phyloP scores from a whole-genome alignment of 2,113 vertebrate species.

The Nothobranchius kuhntae region DNA sequence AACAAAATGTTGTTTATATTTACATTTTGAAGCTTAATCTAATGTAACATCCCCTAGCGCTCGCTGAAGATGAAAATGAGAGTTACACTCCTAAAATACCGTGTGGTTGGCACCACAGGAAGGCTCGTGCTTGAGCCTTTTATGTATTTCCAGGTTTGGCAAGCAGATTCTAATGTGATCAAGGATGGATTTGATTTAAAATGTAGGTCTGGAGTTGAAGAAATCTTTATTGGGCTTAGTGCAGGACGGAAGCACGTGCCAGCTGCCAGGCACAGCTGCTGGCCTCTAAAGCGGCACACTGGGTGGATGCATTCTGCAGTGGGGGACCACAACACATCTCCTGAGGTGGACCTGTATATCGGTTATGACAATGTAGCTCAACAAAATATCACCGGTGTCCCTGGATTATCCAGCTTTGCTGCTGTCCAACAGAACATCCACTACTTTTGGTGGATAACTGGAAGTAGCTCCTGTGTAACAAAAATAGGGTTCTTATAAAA shows the following conservation, averaged over 20 bases:
- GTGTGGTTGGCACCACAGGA: constrained; percentile 46
- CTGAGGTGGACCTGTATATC: constrained; percentile 51
- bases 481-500: not conserved
- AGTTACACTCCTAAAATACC: constrained; percentile 14
- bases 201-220: constrained; percentile 41
- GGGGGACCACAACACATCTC: constrained; percentile 36
- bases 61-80: constrained; percentile 19
- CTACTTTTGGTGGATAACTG: constrained; percentile 30
- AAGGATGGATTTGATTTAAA: constrained; percentile 67
- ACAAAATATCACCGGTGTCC: constrained; percentile 46
- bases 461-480: constrained; percentile 9
- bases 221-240: constrained; percentile 41
- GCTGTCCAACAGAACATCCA: constrained; percentile 1
- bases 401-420: constrained; percentile 28
- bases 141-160: constrained; percentile 30
- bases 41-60: constrained; percentile 14
- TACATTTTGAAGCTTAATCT: constrained; percentile 17
- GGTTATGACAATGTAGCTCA: constrained; percentile 23
- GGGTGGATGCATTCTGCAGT: constrained; percentile 48
- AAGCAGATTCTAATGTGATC: constrained; percentile 40
- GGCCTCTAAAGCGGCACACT: constrained; percentile 53
- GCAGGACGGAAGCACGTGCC: constrained; percentile 56
- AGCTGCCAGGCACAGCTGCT: constrained; percentile 66
- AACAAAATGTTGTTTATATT: constrained; percentile 10
- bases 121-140: constrained; percentile 25